Evolutionary conservation across 37 sponge, comb jelly and placozoan species (phyloP), one percentile per base, ranked within the genome.

Genomic region (Cladorhizidae sp.): DNA sequence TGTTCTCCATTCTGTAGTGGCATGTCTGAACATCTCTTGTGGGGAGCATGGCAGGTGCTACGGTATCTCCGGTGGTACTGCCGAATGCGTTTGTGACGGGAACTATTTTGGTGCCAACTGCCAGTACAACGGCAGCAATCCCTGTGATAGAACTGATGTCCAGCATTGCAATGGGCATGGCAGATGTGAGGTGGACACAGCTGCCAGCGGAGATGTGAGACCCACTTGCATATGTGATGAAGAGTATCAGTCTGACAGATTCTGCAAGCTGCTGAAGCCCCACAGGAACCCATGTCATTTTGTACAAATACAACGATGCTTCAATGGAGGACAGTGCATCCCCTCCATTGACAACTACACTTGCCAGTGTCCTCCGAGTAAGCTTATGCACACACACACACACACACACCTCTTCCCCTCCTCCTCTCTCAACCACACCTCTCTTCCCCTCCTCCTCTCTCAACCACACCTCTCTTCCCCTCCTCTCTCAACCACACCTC

Each of bases 331-430:
- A 0, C 73, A 64, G 1, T 82, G 71, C n/a, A 59, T 0, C 26
- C 28, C 50, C 40, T 56, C 62, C 26, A 37, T 20, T 25, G 61
- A 38, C 26, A 39, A 59, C 62, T 72, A 84, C 57, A 40, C 26
- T 37, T 84, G 85, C 56, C 41, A 32, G 0, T 84, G 85, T 31
- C 76, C 70, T 35, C 38, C 72, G 39, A 56, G 81, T 81, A 41
- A 81, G 81, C 59, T 14, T 3, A 17, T 25, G 7, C 38, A 67
- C n/a, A 20, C 67, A 37, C n/a, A 28, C n/a, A 26, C 12, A 18
- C 28, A 23, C 5, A 59, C n/a, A 23, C n/a, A 17, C 3, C 17
- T 59, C 15, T 59, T 28, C 61, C 61, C 12, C 28, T 12, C 6
- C 61, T 59, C 28, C 61, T n/a, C n/a, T n/a, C n/a, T n/a, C n/a